phyloP scores from a whole-genome alignment of 2,797 vertebrate species.

The Pitangus sulphuratus region DNA sequence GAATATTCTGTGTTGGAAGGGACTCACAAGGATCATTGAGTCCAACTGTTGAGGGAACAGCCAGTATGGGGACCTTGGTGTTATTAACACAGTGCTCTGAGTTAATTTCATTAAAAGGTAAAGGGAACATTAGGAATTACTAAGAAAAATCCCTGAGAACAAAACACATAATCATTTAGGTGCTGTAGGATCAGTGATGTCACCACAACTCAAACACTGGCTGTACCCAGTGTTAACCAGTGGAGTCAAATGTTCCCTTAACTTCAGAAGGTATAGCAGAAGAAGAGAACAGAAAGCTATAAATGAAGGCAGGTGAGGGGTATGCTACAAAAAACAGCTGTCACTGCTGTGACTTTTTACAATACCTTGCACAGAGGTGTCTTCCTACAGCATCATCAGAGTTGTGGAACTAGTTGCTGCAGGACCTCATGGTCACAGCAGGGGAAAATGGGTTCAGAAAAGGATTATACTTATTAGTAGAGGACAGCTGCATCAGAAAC shows the following conservation, averaged over 20 bases:
- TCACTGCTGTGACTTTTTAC: background rate
- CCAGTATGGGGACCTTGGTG: background rate
- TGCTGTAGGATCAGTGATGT: background rate
- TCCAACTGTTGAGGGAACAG: background rate
- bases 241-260: background rate
- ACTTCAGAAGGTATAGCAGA: background rate
- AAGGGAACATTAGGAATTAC: background rate
- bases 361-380: background rate
- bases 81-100: background rate
- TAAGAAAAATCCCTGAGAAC: background rate
- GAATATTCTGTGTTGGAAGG: background rate
- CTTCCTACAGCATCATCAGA: background rate
- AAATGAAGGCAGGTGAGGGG: background rate
- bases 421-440: background rate
- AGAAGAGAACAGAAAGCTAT: background rate
- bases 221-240: background rate
- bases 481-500: background rate
- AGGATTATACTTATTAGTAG: background rate
- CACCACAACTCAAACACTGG: background rate
- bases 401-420: background rate
- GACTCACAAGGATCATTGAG: background rate
- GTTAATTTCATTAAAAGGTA: background rate
- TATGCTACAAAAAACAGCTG: rapidly evolving
- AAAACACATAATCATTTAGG: background rate
- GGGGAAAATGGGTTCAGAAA: background rate